Conservation (phyloP, 2,888 invertebrate species). For the Acanthosepion pharaonis region DNA sequence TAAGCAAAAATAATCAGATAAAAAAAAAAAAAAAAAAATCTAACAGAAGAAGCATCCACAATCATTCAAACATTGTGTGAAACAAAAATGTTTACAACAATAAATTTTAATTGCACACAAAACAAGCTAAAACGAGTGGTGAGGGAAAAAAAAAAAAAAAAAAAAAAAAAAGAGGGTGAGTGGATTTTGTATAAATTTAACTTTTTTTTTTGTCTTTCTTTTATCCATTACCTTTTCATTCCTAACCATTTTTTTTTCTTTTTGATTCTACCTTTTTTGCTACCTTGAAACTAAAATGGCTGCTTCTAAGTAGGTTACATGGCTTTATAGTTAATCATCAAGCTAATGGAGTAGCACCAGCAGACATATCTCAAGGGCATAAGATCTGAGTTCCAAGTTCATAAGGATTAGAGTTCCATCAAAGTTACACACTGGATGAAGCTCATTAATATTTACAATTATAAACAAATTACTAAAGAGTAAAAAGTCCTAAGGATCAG, state of each 20-base stretch:
- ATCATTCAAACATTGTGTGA: neutral
- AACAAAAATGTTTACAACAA: slow-evolving; percentile 33
- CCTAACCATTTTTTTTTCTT: neutral
- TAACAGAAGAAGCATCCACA: neutral
- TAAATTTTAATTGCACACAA: slow-evolving; percentile 17
- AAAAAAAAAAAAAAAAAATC: neutral
- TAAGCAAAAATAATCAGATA: neutral
- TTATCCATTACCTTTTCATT: neutral
- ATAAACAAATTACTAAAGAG: no score
- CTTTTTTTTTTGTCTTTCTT: neutral
- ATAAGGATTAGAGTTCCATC: neutral
- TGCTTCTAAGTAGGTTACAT: neutral
- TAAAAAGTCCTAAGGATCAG: no score
- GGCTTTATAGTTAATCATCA: slow-evolving; percentile 12
- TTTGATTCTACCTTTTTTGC: neutral
- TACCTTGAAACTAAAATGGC: neutral
- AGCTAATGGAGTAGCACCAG: neutral
- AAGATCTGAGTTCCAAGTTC: neutral
- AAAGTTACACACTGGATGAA: neutral
- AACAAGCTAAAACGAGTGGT: neutral
- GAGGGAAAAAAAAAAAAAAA: neutral
- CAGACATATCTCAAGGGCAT: neutral
- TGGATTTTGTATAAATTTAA: neutral
- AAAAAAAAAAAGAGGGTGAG: neutral
- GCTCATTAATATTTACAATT: neutral